Evolutionary conservation across 2,113 vertebrate species (phyloP).

Genomic region (Aleadryas rufinucha): DNA sequence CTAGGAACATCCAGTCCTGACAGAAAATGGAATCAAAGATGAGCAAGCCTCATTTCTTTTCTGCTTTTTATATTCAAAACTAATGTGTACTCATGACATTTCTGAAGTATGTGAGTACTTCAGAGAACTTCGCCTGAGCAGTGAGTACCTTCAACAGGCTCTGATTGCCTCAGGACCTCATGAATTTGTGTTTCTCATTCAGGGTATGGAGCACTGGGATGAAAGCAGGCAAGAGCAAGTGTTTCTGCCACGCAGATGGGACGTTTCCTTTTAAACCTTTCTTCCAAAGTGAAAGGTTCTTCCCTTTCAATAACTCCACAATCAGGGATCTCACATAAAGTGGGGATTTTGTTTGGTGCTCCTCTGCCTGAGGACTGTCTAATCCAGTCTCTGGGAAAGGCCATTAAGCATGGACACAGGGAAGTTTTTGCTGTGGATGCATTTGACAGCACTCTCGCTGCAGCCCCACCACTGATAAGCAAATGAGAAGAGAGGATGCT

Average conservation of each 20-base stretch:
- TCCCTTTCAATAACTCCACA: not conserved
- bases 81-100: rapidly evolving
- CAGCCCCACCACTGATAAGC: not conserved
- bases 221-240: not conserved
- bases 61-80: not conserved
- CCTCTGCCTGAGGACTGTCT: not conserved
- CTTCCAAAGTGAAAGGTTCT: not conserved
- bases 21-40: not conserved
- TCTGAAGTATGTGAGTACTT: not conserved
- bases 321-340: not conserved
- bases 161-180: not conserved
- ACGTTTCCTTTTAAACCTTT: not conserved
- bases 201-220: not conserved
- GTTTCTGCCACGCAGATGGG: not conserved
- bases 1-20: not conserved
- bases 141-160: not conserved
- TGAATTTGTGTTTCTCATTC: not conserved
- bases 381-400: not conserved
- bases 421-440: not conserved
- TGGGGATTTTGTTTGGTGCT: not conserved
- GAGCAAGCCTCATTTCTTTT: not conserved
- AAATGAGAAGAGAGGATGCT: not conserved
- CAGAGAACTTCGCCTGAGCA: not conserved
- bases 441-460: not conserved
- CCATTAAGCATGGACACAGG: not conserved